Base-by-base conservation (phyloP, 2,797 vertebrate species). In the Australoheros facetus region DNA sequence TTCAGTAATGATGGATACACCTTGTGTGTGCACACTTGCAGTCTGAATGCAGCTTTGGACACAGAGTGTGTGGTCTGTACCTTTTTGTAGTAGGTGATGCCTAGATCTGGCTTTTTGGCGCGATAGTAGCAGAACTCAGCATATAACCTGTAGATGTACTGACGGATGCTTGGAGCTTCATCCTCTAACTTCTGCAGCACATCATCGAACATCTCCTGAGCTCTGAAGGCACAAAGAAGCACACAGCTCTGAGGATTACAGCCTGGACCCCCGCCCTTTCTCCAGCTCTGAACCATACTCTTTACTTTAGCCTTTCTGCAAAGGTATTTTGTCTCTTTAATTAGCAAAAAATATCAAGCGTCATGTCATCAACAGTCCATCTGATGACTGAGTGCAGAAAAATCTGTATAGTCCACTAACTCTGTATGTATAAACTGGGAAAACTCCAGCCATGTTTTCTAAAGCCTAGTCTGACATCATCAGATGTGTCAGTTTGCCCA, bases 11-110 rank as follows among this genome's bases (percentile, higher is more conserved):
- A 34, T 62, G 59, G 59, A 1, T 39, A n/a, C 34, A 60, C 11
- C 58, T 37, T 37, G 37, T 32, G 58, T 3, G 5, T 16, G 26
- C 56, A 30, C 14, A 57, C 56, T 28, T 34, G 57, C 57, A 59
- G 10, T 7, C 57, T 42, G 4, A 64, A 45, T 64, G 21, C 4
- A 45, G 60, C 42, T 45, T 26, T 26, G 37, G 1, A 64, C 5
- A 48, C 16, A 17, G 42, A 51, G 7, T 53, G 7, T 9, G 7
- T 0, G 2, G 42, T 26, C 14, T 0, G 2, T 51, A 77, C 81
- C 71, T 78, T 70, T 37, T 17, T 51, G 62, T 75, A 78, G 51
- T 62, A 74, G 37, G 12, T 7, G 64, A 82, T 3, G 30, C 76
- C 37, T 1, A 14, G 34, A 4, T 60, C 60, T 21, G 0, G 21